These are phyloP conservation scores for Spatulosminthurus flaviceps DNA, from an alignment of 2,888 invertebrate genomes.

Conservation along the genomic window DNA sequence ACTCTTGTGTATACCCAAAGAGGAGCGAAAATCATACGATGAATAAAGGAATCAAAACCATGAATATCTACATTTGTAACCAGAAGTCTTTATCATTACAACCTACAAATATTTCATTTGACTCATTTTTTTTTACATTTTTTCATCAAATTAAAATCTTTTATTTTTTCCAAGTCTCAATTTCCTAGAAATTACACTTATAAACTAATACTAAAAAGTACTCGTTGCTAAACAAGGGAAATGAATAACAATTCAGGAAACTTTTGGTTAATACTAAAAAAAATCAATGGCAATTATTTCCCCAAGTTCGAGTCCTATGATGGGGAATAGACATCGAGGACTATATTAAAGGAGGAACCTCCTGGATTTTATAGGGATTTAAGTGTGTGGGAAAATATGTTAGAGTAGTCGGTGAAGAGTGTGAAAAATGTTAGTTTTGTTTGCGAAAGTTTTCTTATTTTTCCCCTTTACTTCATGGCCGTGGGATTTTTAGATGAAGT, in stretches of 20 bases:
- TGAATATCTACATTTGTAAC: background rate
- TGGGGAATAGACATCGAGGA: background rate
- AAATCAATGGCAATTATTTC: background rate
- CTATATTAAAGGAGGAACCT: background rate
- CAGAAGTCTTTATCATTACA: too few relatives aligned
- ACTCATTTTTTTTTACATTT: too few relatives aligned
- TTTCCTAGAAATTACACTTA: too few relatives aligned
- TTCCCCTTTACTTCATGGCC: slow-evolving; percentile 40
- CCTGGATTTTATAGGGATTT: too few relatives aligned
- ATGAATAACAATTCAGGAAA: background rate
- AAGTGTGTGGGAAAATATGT: slow-evolving; percentile 34
- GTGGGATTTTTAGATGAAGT: slow-evolving; percentile 45
- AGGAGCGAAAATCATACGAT: background rate
- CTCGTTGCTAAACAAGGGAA: too few relatives aligned
- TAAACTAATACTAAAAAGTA: too few relatives aligned
- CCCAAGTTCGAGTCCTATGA: background rate
- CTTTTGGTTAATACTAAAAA: background rate
- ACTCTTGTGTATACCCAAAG: background rate
- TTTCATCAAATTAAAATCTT: too few relatives aligned
- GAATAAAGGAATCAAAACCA: slow-evolving; percentile 8
- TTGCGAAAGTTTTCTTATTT: slow-evolving; percentile 42
- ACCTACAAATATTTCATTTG: too few relatives aligned
- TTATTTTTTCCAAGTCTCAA: too few relatives aligned
- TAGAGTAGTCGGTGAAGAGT: slow-evolving; percentile 12
- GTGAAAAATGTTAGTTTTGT: slow-evolving; percentile 40